Percentiles rank a stretch among this genome's conserved stretches.
Conservation (phyloP, 1,140 invertebrate genomes). For the Lepidurus apus region DNA sequence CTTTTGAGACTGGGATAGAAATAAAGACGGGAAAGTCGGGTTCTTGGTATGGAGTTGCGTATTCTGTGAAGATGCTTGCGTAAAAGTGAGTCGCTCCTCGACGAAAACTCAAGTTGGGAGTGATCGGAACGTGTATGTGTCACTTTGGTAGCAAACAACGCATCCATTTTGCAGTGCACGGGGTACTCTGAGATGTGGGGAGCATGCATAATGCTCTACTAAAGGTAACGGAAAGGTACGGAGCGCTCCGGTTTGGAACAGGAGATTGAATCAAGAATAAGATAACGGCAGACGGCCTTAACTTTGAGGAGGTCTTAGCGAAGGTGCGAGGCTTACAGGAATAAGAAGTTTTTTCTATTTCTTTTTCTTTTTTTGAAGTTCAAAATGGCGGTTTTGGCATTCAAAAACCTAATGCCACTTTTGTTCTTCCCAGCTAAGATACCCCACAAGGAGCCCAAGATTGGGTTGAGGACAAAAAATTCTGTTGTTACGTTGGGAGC, state of each 20-base stretch:
- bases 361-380: too few relatives aligned
- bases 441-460: too few relatives aligned
- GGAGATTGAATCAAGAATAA: not conserved
- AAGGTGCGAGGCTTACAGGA: too few relatives aligned
- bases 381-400: too few relatives aligned
- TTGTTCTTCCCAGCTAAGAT: too few relatives aligned
- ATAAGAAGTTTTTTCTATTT: too few relatives aligned
- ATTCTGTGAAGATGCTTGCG: not conserved
- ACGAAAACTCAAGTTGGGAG: not conserved
- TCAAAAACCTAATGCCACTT: too few relatives aligned
- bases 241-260: not conserved
- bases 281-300: not conserved
- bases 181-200: not conserved
- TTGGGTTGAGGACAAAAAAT: too few relatives aligned
- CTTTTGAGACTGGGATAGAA: too few relatives aligned
- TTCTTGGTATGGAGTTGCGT: not conserved
- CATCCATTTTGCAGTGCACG: conserved; percentile 6
- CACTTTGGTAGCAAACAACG: not conserved
- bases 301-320: not conserved
- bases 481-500: not conserved
- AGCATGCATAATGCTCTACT: not conserved
- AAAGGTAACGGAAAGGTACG: not conserved
- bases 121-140: not conserved
- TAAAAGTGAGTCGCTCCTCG: not conserved
- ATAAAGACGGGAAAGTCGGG: too few relatives aligned